These are phyloP conservation scores for Drosophila fungiperda DNA, from an alignment of 2,888 invertebrate genomes.

Conservation along the genomic window DNA sequence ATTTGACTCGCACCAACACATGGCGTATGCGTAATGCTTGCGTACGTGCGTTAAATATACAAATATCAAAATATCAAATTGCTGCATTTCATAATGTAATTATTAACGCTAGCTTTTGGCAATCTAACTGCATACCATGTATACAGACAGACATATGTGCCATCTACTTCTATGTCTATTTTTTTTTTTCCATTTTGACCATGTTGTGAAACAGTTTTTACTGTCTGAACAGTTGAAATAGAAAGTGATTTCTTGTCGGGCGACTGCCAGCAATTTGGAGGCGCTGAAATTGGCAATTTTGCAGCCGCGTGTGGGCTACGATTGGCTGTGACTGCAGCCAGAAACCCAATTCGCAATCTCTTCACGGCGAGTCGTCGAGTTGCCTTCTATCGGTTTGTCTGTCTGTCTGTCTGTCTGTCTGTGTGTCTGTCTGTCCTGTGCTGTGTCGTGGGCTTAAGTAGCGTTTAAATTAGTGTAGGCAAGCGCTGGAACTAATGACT, in stretches of 20 bases:
- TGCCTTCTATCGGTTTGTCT: conserved; percentile 17
- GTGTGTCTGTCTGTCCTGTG: conserved; percentile 9
- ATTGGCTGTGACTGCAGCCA: conserved; percentile 33
- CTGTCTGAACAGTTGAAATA: conserved; percentile 54
- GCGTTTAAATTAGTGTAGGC: conserved; percentile 73
- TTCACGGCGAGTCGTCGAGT: conserved; percentile 19
- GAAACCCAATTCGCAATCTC: conserved; percentile 15
- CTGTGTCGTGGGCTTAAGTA: conserved; percentile 59
- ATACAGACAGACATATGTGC: conserved; percentile 11
- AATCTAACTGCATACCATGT: conserved; percentile 11
- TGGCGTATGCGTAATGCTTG: conserved; percentile 68
- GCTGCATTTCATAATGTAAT: conserved; percentile 65
- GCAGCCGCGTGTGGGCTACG: conserved; percentile 40
- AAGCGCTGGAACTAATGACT: conserved; percentile 79
- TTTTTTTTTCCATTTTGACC: conserved; percentile 5
- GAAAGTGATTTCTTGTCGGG: conserved; percentile 71
- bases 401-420: conserved; percentile 6
- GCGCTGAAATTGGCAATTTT: conserved; percentile 76
- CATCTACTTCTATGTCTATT: conserved; percentile 6
- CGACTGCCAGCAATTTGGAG: conserved; percentile 63
- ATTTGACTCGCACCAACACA: conserved; percentile 13
- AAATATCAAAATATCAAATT: conserved; percentile 55
- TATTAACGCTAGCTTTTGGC: conserved; percentile 69
- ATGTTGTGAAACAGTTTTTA: conserved; percentile 44
- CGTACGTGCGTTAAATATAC: conserved; percentile 63